phyloP scores from a whole-genome alignment of 1,140 invertebrate genomes.

The Archegozetes longisetosus region DNA sequence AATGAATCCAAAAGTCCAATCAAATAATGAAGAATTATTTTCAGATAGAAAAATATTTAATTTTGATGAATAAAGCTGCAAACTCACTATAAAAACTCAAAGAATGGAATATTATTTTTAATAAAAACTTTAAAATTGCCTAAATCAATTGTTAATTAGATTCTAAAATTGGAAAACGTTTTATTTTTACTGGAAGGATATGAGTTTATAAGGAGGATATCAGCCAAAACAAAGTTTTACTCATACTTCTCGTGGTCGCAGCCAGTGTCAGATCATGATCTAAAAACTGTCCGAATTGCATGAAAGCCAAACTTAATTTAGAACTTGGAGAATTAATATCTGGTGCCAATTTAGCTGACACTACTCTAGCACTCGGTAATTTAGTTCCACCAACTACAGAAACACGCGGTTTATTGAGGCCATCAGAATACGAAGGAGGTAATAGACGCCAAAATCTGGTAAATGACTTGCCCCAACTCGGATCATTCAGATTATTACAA shows the following conservation, averaged over 20 bases:
- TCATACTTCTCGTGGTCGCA: constrained; percentile 12
- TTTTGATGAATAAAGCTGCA: too few species aligned
- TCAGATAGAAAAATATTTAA: too few species aligned
- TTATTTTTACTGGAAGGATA: too few species aligned
- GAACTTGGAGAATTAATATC: constrained; percentile 18
- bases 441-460: constrained; percentile 29
- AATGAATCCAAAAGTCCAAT: constrained; percentile 85
- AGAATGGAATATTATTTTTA: too few species aligned
- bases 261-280: constrained; percentile 17
- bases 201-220: constrained; percentile 50
- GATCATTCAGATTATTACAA: too few species aligned
- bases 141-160: too few species aligned
- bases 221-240: constrained; percentile 41
- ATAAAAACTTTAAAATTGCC: too few species aligned
- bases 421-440: constrained; percentile 28
- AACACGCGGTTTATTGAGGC: constrained; percentile 17
- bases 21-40: too few species aligned
- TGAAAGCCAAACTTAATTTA: constrained; percentile 42
- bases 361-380: constrained; percentile 19
- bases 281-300: too few species aligned
- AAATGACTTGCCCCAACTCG: constrained; percentile 32
- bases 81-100: too few species aligned
- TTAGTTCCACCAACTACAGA: constrained; percentile 12
- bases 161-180: too few species aligned
- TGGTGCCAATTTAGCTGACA: constrained; percentile 19